Evolutionary conservation across 2,113 vertebrate genomes (phyloP).

Genomic region (Bombycilla garrulus): DNA sequence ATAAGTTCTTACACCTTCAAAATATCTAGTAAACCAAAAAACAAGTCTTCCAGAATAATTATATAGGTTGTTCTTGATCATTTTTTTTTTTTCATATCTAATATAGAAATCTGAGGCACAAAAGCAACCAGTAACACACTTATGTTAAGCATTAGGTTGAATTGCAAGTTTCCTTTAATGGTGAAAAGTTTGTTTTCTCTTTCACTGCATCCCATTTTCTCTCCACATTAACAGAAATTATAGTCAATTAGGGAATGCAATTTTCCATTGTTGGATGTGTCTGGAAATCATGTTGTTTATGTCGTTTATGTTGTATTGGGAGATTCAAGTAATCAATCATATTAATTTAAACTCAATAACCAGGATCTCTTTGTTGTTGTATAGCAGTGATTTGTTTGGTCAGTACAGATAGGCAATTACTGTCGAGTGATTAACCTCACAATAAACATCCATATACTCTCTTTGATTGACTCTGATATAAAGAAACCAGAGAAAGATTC

Average conservation of each 20-base stretch:
- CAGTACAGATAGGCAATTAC: conserved; percentile 32
- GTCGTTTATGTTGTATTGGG: conserved; percentile 28
- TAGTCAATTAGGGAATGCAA: not conserved
- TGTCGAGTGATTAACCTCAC: conserved; percentile 41
- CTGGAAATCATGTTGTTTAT: not conserved
- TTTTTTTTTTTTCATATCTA: not conserved
- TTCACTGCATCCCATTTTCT: not conserved
- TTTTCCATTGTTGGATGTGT: conserved; percentile 44
- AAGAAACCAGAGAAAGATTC: not conserved
- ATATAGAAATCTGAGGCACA: not conserved
- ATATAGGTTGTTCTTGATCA: not conserved
- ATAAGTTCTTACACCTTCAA: not conserved
- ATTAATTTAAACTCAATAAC: conserved; percentile 55
- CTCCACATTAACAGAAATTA: not conserved
- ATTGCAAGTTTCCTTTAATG: not conserved
- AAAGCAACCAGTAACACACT: not conserved
- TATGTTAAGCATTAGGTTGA: not conserved
- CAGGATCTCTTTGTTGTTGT: not conserved
- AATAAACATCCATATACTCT: conserved; percentile 21
- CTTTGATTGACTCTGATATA: not conserved
- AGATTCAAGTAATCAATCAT: conserved; percentile 59
- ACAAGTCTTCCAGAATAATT: not conserved
- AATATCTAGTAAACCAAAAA: not conserved
- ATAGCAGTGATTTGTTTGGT: conserved; percentile 51
- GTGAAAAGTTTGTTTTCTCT: not conserved